These are phyloP conservation scores for Ephestia elutella DNA, from an alignment of 1,140 invertebrate species.

Conservation along the genomic window DNA sequence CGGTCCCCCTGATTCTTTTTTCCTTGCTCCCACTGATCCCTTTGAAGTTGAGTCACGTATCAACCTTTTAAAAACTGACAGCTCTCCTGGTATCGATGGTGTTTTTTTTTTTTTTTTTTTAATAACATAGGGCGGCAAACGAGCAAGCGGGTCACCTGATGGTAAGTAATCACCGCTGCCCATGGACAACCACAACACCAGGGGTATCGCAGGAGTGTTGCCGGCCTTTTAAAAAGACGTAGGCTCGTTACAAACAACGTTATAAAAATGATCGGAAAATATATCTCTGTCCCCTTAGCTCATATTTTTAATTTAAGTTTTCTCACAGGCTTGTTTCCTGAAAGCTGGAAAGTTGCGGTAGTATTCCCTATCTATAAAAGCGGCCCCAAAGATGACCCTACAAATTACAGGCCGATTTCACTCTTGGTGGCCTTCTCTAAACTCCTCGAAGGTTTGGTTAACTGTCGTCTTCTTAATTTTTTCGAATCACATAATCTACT, in stretches of 20 bases:
- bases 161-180: no score
- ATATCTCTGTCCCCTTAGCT: background rate
- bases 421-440: constrained; percentile 1
- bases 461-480: background rate
- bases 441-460: constrained; percentile 5
- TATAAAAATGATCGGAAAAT: background rate
- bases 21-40: background rate
- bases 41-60: background rate
- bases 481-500: background rate
- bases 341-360: background rate
- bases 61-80: background rate
- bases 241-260: background rate
- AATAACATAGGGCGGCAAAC: no score
- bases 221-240: no score
- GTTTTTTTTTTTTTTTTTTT: no score
- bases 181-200: no score
- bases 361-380: constrained; percentile 6
- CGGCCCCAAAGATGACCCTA: background rate
- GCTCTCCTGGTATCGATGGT: constrained; percentile 4
- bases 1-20: background rate
- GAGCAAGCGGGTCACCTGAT: no score
- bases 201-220: no score
- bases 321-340: background rate
- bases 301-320: constrained; percentile 2
- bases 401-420: constrained; percentile 7